Evolutionary conservation across 2,888 invertebrate genomes (phyloP).

Genomic region (Ellobium chinense): DNA sequence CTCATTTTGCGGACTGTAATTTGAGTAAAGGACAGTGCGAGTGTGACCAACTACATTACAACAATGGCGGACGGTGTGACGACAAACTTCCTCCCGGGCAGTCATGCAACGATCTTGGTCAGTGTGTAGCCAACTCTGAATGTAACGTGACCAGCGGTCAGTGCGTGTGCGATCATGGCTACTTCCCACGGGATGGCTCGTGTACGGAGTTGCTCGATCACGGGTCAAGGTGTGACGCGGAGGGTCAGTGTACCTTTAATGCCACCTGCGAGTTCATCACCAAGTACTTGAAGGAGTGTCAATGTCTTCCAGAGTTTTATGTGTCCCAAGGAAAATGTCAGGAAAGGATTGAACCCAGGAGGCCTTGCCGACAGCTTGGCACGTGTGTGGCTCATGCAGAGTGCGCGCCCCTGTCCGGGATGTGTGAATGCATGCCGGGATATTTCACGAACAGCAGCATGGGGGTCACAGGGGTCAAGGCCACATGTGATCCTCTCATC

Average conservation of each 20-base stretch:
- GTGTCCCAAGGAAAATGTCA: constrained; percentile 39
- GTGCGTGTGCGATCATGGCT: constrained; percentile 38
- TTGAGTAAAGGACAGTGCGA: constrained; percentile 15
- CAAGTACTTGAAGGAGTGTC: constrained; percentile 24
- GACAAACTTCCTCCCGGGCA: constrained; percentile 4
- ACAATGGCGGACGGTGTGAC: constrained; percentile 25
- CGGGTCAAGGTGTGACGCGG: constrained; percentile 29
- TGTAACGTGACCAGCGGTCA: constrained; percentile 32
- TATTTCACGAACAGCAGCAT: constrained; percentile 35
- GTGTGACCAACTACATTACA: constrained; percentile 37
- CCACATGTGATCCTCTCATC: constrained; percentile 20
- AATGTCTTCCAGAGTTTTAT: constrained; percentile 39
- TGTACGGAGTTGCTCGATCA: constrained; percentile 38
- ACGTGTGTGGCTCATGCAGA: constrained; percentile 45
- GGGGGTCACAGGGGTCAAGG: too few relatives aligned
- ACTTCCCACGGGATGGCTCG: constrained; percentile 30
- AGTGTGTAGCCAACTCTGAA: constrained; percentile 44
- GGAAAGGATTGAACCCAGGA: constrained; percentile 35
- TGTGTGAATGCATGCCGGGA: constrained; percentile 41
- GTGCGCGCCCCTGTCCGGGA: constrained; percentile 37
- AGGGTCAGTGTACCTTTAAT: constrained; percentile 31
- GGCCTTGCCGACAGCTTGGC: constrained; percentile 30
- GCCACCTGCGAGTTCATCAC: constrained; percentile 35
- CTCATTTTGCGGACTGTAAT: constrained; percentile 26
- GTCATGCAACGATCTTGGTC: constrained; percentile 30